Evolutionary conservation across 2,113 vertebrate genomes (phyloP), one percentile per base, ranked within the genome.

Genomic region (Rhadina sibilatrix): DNA sequence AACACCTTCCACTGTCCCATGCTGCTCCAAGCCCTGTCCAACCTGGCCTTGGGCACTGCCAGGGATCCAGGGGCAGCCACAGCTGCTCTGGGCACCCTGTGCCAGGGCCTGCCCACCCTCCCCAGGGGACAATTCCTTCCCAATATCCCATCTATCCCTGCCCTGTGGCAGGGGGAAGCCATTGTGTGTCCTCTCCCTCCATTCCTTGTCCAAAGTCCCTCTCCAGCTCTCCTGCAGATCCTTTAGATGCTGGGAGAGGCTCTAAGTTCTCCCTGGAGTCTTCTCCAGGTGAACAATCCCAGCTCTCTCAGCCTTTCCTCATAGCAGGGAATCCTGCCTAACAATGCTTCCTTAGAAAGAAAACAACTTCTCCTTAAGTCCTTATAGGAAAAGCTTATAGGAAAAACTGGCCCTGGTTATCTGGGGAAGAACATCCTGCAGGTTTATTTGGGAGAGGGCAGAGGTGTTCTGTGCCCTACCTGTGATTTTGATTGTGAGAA

Each of bases 61-160:
- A 72, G 44, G 66, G 59, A 44, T 59, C 60, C 71, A 75, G 59
- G 37, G 59, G 31, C 50, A 65, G 66, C 15, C 33, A 6, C 42
- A 74, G 52, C 27, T 81, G 0, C 59, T 72, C 68, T 81, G 44
- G 44, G 44, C 44, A 89, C 8, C 42, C 68, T 74, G 6, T 57
- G 5, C 31, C 50, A 57, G 50, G 31, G 31, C 18, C 44, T 59
- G 0, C 11, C 31, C 59, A 50, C 37, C 22, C 37, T 89, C 8
- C 0, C 0, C 37, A 74, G 33, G 4, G 5, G 52, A 38, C 6
- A 59, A 74, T 38, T 66, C 52, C 19, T 59, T 16, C 60, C 52
- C 60, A 20, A n/a, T n/a, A 74, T 66, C 52, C 49, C 75, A 27
- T 31, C n/a, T 0, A 28, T 0, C 22, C 35, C 59, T 80, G 50